Base-by-base conservation (phyloP, 2,888 invertebrate species). In the Axea sp. region DNA sequence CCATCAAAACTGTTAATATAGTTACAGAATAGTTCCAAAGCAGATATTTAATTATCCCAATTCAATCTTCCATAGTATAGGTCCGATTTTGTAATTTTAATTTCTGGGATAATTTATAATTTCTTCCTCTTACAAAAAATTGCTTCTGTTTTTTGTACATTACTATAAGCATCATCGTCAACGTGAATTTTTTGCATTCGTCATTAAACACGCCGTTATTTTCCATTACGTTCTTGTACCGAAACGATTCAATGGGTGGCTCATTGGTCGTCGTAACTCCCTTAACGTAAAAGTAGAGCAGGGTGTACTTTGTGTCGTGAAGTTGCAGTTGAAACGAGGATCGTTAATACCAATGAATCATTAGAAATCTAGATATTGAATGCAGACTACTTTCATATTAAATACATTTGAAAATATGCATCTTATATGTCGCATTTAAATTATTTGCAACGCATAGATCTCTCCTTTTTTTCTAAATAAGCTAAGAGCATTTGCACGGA, bases 201-300 rank as follows among this genome's bases (percentile, higher is more conserved):
- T 77, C 62, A 74, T 78, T 65, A 73, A 57, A 79, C 51, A 75
- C 77, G 67, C 73, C 76, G 71, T 79, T 76, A 73, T 73, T 77
- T 76, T 71, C 76, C 75, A 76, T 79, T 81, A 81, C 75, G 78
- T 69, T 77, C 77, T 60, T 45, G 51, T 75, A 75, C 76, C 73
- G 77, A 78, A 77, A 75, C 69, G 72, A 73, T 73, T 76, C 77
- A 67, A 76, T 76, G 79, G 77, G 75, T 80, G 69, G 76, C 68
- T 76, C 59, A 49, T 59, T 73, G 69, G 62, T 72, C 64, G 30
- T 30, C 49, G 43, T 19, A 67, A 55, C 49, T 47, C 33, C 45
- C 57, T 67, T 39, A 33, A 57, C 35, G 33, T 51, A 57, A 67
- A 68, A 68, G 41, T 68, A 28, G 67, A 67, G 59, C 59, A 59